Base-by-base conservation (phyloP, 23 tunicate species). In the Aplidium turbinatum region DNA sequence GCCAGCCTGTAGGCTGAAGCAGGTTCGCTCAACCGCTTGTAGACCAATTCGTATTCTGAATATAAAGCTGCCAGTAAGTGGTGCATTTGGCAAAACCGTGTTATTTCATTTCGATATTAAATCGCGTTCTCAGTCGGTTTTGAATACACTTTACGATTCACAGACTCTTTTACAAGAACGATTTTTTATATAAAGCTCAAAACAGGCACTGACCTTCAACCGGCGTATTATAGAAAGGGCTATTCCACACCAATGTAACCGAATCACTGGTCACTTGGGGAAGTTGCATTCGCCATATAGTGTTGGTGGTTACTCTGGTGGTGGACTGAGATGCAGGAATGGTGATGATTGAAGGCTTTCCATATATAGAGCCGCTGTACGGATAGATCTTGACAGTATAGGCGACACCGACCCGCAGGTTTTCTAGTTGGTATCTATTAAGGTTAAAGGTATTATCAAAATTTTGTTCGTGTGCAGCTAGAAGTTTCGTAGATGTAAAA, bases 381-480 rank as follows among this genome's bases (percentile, higher is more conserved):
- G 87, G 87, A 60, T 40, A 81, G 3, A 81, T 72, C 50, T 72
- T 72, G 1, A 81, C 87, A 26, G 38, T 72, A 38, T 81, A 81
- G 33, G 64, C 40, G 2, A 81, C 72, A 18, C 54, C 68, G 47
- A 26, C 38, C 42, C 19, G 31, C 34, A 81, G 67, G 38, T 72
- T 72, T 4, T 29, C 67, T 19, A 81, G 33, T 42, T 45, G 18
- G 32, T 65, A 65, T 30, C 87, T 81, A 57, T 4, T n/a, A 33
- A 74, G 4, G 32, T 33, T 39, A 40, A 18, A 31, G 39, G n/a
- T 26, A 27, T 9, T 63, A 16, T 24, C 28, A 27, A n/a, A n/a
- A n/a, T n/a, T n/a, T n/a, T n/a, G n/a, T n/a, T n/a, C n/a, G n/a
- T n/a, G n/a, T n/a, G n/a, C n/a, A n/a, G n/a, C n/a, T n/a, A n/a